A percentile compares a stretch with the other conserved stretches of the same genome.
phyloP scores from a whole-genome alignment of 2,113 vertebrate genomes.

The Geothlypis trichas region DNA sequence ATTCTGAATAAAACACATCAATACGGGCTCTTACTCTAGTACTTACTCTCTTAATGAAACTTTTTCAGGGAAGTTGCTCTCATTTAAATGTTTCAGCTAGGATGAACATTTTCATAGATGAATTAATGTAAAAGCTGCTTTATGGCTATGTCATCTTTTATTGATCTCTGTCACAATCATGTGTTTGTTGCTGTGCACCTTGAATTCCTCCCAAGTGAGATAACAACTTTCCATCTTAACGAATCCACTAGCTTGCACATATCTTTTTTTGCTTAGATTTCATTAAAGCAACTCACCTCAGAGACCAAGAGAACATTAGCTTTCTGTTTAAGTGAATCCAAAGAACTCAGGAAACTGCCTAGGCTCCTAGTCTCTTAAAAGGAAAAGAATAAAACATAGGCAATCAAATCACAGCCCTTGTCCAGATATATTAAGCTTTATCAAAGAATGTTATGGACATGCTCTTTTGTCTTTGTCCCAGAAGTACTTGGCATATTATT shows the following conservation, averaged over 20 bases:
- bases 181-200: not conserved
- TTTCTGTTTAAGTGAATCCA: conserved; percentile 18
- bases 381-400: not conserved
- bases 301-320: not conserved
- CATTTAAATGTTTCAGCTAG: not conserved
- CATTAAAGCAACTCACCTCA: not conserved
- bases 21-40: not conserved
- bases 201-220: not conserved
- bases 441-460: not conserved
- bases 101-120: not conserved
- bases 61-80: not conserved
- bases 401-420: conserved; percentile 1
- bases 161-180: not conserved
- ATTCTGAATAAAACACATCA: not conserved
- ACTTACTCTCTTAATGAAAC: not conserved
- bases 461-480: not conserved
- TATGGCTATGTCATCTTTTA: not conserved
- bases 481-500: not conserved
- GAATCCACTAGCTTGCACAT: not conserved
- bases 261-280: not conserved
- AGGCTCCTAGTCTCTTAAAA: not conserved
- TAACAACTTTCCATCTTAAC: not conserved
- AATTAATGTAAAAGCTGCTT: not conserved
- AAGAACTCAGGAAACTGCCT: not conserved
- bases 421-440: not conserved